Evolutionary conservation across 2,113 vertebrate genomes (phyloP).

Genomic region (Otis tarda): DNA sequence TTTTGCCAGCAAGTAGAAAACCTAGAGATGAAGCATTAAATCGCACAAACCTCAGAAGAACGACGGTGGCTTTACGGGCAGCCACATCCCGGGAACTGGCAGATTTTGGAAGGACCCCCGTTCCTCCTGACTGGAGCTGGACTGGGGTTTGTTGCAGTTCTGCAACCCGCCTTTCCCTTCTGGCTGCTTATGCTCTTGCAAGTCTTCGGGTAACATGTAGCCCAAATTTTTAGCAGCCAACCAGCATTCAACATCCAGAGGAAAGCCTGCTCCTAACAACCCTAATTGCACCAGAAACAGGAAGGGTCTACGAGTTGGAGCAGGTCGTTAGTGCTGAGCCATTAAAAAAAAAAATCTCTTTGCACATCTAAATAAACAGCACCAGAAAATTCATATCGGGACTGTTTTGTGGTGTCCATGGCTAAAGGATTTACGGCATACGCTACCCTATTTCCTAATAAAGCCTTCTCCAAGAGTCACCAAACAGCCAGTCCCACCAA

Average conservation of each 20-base stretch:
- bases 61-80: background rate
- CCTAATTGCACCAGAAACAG: background rate
- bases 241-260: background rate
- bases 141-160: background rate
- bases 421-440: background rate
- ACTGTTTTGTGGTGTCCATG: background rate
- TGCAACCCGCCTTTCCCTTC: background rate
- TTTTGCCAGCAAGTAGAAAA: background rate
- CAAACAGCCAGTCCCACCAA: background rate
- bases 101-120: background rate
- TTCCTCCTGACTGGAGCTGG: background rate
- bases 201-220: accelerated
- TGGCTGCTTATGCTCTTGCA: background rate
- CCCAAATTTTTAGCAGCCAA: background rate
- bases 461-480: background rate
- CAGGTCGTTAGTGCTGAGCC: background rate
- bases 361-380: background rate
- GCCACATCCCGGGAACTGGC: background rate
- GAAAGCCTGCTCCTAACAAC: background rate
- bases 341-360: background rate
- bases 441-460: too few relatives aligned
- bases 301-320: background rate
- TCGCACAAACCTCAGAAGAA: background rate
- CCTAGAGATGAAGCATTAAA: background rate
- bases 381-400: background rate